Percentiles rank a stretch among this genome's conserved stretches.
Conservation (phyloP, 2,113 vertebrate species). For the Podocnemis expansa region DNA sequence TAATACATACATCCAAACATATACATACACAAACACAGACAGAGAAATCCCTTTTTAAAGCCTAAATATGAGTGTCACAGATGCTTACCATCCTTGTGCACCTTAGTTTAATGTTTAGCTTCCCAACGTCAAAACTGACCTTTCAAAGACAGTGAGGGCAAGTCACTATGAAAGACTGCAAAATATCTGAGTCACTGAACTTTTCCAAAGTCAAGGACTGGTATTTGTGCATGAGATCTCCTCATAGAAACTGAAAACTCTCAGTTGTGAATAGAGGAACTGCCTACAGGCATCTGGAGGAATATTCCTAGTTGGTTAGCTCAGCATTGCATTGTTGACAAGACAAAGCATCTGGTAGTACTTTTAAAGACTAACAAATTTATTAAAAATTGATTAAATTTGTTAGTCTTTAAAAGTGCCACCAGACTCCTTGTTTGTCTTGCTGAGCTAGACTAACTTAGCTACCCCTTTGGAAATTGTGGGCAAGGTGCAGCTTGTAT, state of each 20-base stretch:
- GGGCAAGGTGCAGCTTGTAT: background rate
- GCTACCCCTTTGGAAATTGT: no score
- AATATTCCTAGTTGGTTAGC: background rate
- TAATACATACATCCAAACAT: no score
- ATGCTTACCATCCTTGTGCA: no score
- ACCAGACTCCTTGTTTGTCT: no score
- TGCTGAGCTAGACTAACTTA: no score
- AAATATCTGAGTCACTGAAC: background rate
- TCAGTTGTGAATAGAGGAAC: background rate
- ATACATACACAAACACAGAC: no score
- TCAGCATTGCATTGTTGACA: background rate
- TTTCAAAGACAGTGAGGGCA: background rate
- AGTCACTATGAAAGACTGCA: background rate
- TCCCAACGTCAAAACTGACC: background rate
- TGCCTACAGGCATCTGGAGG: background rate
- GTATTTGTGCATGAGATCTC: background rate
- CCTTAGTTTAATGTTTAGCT: constrained; percentile 6
- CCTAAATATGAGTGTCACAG: background rate
- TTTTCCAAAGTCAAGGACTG: background rate
- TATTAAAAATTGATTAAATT: no score
- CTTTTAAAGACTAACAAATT: no score
- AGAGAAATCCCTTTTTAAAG: background rate
- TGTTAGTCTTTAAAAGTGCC: no score
- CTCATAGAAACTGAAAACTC: background rate
- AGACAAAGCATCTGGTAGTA: no score